Base-by-base conservation (phyloP, 2,888 invertebrate genomes). In the Cerceris rybyensis region DNA sequence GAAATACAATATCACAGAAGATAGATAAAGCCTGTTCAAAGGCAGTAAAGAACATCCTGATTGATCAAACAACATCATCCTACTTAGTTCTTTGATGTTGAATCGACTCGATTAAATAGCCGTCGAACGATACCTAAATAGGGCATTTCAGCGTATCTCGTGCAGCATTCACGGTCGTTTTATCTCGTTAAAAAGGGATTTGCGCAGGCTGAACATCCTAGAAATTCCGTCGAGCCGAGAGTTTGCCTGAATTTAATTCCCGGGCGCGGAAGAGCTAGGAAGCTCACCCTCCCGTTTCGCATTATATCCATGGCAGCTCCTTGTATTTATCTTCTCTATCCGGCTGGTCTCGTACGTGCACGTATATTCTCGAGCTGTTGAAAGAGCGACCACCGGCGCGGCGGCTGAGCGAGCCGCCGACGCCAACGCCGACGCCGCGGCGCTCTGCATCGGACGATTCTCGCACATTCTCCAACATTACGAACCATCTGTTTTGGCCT, bases 131-230 rank as follows among this genome's bases (percentile, higher is more conserved):
- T 82, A 80, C 68, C 70, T 72, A 75, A 28, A 70, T 70, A 63
- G 67, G 65, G 70, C 75, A 79, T 72, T 82, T 82, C 74, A 76
- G 74, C 60, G 73, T 63, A 67, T 61, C 63, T 42, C 67, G 54
- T 57, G 63, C 55, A 68, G 42, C 46, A 72, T 60, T 60, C 52
- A 55, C 60, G 67, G 65, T 68, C 65, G 68, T 75, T 82, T 79
- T 82, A 82, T 82, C 82, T 82, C 82, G 76, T 82, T 82, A 82
- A 80, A 82, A 79, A 71, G 74, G 82, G 82, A 82, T 82, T 80
- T 79, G 70, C 42, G 55, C 69, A 69, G 80, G 71, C 74, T 63
- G 74, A 82, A 72, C 74, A 80, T 82, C 80, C 69, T 17, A 72
- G 76, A 69, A 78, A 82, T 78, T 79, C 80, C 67, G 71, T 58